Evolutionary conservation across 2,797 vertebrate genomes (phyloP), one percentile per base, ranked within the genome.

Genomic region (Schizopygopsis malacanthus): DNA sequence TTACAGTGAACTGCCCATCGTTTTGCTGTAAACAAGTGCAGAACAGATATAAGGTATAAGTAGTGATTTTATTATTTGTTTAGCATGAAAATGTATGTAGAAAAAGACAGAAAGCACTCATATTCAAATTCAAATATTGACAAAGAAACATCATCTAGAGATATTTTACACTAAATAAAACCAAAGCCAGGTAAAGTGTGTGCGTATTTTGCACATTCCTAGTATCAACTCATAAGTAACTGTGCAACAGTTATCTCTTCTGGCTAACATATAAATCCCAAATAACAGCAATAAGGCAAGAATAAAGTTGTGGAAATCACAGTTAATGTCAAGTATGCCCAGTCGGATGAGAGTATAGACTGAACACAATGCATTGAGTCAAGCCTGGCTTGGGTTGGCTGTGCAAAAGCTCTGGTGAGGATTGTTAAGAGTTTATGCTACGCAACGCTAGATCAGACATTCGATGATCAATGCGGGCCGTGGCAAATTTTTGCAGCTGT

Each of bases 1-100:
- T 99, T 90, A 99, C 98, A 0, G 98, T 99, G 91, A 99, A 99
- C 94, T 99, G 98, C 25, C 98, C 98, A 0, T 99, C 98, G 0
- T 99, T 99, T 98, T 99, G 98, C 98, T 99, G 93, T 9, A 83
- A 72, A 87, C 18, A 11, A 76, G 52, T 11, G 71, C 11, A 78
- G 20, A 73, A 56, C 5, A 50, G 11, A 79, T 18, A 52, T 70
- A 0, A 18, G 39, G 41, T 79, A 25, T 25, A 28, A 79, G 56
- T n/a, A 61, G 13, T 43, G 7, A 43, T 79, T 25, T 25, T 45
- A 25, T 41, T 6, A 79, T 43, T 16, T 10, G 8, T 45, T 59
- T 63, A 59, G 37, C 22, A 18, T 16, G 4, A 61, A 79, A 41
- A 41, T 25, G 0, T 12, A 20, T 54, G 10, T 10, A 33, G 5